Evolutionary conservation across 2,797 vertebrate species (phyloP), one percentile per base, ranked within the genome.

Genomic region (Mycteria americana): DNA sequence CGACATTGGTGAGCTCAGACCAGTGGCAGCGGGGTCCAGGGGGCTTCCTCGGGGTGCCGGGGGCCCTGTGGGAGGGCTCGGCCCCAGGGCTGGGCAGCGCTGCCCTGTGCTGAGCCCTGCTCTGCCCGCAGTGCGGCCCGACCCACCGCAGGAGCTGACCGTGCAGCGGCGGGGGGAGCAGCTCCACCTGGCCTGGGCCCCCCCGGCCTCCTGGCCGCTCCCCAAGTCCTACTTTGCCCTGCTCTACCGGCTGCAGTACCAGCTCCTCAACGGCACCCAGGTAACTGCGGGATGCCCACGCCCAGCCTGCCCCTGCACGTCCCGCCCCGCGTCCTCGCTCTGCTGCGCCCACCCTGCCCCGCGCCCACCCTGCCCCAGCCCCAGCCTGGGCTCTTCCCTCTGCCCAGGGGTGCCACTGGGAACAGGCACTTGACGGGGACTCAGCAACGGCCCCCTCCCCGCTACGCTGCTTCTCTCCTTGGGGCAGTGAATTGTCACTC

Each of bases 21-120:
- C 10, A 1, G 33, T 1, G 10, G 23, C 24, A 23, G 24, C 0
- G 0, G 84, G 48, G 30, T 10, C 18, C 0, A 1, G 51, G 45
- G 25, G 3, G 5, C 3, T 3, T 12, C 39, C 54, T 11, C 1
- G 2, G 27, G 46, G 12, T 0, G 2, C 48, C 3, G 31, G 24
- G 50, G 13, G 10, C 7, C 68, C 37, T 1, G 2, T 10, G 30
- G 17, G 27, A 6, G 13, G 13, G 12, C 35, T 51, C 27, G 2
- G 18, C 11, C 5, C 10, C 72, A 30, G 8, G 23, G 23, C 45
- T 23, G 37, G 63, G 37, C 62, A 39, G 41, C 2, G 3, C 41
- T 53, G 53, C 53, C 30, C 53, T 3, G 18, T 54, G 53, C 53
- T 31, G 53, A 54, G 13, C 11, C 48, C 35, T 1, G 4, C 28